A percentile compares a stretch with the other conserved stretches of the same genome.
Evolutionary conservation across 2,888 invertebrate species (phyloP).

Genomic region (Philereme vetulata): DNA sequence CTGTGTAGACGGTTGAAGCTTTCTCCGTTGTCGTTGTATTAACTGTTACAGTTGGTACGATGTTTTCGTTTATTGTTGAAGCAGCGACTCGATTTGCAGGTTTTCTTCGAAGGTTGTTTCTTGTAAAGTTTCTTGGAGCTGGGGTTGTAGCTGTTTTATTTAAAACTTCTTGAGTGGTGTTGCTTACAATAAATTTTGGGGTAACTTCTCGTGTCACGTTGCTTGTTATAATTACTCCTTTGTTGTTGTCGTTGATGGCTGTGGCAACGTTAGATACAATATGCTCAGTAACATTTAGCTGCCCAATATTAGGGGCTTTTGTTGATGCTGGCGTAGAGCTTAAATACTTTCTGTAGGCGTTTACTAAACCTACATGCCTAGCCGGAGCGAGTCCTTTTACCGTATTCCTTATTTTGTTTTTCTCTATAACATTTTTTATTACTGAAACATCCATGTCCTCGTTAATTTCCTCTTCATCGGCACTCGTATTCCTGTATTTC

Average conservation of each 20-base stretch:
- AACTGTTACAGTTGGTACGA: constrained; percentile 41
- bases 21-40: constrained; percentile 75
- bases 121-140: constrained; percentile 64
- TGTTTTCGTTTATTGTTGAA: constrained; percentile 60
- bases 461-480: constrained; percentile 82
- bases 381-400: constrained; percentile 80
- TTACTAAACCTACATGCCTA: constrained; percentile 72
- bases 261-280: constrained; percentile 56
- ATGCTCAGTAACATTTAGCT: constrained; percentile 64
- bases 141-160: constrained; percentile 52
- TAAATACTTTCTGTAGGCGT: constrained; percentile 74
- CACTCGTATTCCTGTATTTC: constrained; percentile 75
- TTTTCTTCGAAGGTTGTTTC: constrained; percentile 66
- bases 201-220: constrained; percentile 41
- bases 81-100: constrained; percentile 62
- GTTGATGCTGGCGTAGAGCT: constrained; percentile 60
- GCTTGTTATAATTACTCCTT: constrained; percentile 49
- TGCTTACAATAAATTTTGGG: constrained; percentile 44
- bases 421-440: constrained; percentile 80
- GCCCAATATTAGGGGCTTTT: constrained; percentile 58
- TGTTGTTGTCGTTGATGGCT: constrained; percentile 50
- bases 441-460: constrained; percentile 85
- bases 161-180: constrained; percentile 46
- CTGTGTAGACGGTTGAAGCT: constrained; percentile 78
- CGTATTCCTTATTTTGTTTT: constrained; percentile 79